These are phyloP conservation scores for Hoplias malabaricus DNA, from an alignment of 2,113 vertebrate species.

Conservation along the genomic window DNA sequence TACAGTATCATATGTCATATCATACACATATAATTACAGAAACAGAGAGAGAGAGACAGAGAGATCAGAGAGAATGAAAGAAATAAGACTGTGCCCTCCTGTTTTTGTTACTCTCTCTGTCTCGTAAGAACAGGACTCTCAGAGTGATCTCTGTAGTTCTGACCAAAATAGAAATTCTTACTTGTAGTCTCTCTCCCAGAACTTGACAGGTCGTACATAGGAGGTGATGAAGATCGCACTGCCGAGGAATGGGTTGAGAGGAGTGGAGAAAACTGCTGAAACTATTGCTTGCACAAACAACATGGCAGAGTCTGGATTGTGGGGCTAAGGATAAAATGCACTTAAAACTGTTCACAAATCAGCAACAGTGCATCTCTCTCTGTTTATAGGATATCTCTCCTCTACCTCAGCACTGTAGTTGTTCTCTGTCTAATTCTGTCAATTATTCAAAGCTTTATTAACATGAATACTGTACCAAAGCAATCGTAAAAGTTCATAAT, in stretches of 20 bases:
- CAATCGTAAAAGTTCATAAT: too few species aligned
- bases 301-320: constrained; percentile 83
- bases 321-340: constrained; percentile 68
- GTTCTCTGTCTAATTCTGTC: too few species aligned
- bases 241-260: constrained; percentile 86
- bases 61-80: constrained; percentile 5
- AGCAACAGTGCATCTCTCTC: not conserved
- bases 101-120: constrained; percentile 4
- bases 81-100: constrained; percentile 34
- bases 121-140: not conserved
- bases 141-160: not conserved
- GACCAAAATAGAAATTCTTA: constrained; percentile 58
- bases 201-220: constrained; percentile 88
- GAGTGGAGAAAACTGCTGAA: constrained; percentile 86
- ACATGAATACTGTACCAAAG: too few species aligned
- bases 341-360: not conserved
- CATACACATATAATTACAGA: too few species aligned
- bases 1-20: too few species aligned
- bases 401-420: too few species aligned
- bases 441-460: too few species aligned
- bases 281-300: constrained; percentile 84
- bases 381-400: too few species aligned
- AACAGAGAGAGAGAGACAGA: not conserved
- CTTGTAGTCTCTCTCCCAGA: constrained; percentile 93
- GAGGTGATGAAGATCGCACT: constrained; percentile 92